Base-by-base conservation (phyloP, 2,113 vertebrate genomes). In the Ia io region DNA sequence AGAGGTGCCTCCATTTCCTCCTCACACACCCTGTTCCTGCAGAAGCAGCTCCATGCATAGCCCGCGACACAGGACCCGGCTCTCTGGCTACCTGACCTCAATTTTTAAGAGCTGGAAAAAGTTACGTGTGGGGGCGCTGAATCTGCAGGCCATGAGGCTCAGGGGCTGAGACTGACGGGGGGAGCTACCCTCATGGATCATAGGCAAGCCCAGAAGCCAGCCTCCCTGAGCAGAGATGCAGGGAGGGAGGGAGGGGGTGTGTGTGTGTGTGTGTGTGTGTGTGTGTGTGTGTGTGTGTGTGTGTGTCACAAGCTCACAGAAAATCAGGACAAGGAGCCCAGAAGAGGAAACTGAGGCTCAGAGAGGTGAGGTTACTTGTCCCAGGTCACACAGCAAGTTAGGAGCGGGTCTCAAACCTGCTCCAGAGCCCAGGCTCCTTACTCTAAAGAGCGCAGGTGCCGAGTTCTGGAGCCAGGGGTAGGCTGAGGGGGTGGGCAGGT, bases 1-100 rank as follows among this genome's bases (percentile, higher is more conserved):
- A 37, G 84, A 82, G 44, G 59, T 25, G 47, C 32, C 63, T 73
- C 85, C 69, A 20, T 85, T 51, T 85, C 65, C 61, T 88, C 44
- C 49, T 70, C 16, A 7, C 20, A 35, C 42, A 12, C 32, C 56
- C 92, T 77, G n/a, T 37, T 76, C 63, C 87, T 47, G 22, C n/a
- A 80, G 88, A 53, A 47, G 61, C 20, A 22, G 23, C 49, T 80
- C 44, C 3, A 17, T 2, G 4, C 59, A 11, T 7, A 61, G 84
- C 42, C 49, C 8, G 0, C 1, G 85, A 79, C 14, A 1, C 20
- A 13, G 2, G 30, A 63, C n/a, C 56, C 51, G 37, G 78, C 44
- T 69, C 71, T 59, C 56, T 25, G 23, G 9, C 23, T 4, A 25
- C 23, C 56, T 59, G 56, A 59, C 56, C 56, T 59, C 56, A 25